A percentile compares a stretch with the other conserved stretches of the same genome.
Conservation (phyloP, 2,888 invertebrate genomes). For the Spisula subtruncata region DNA sequence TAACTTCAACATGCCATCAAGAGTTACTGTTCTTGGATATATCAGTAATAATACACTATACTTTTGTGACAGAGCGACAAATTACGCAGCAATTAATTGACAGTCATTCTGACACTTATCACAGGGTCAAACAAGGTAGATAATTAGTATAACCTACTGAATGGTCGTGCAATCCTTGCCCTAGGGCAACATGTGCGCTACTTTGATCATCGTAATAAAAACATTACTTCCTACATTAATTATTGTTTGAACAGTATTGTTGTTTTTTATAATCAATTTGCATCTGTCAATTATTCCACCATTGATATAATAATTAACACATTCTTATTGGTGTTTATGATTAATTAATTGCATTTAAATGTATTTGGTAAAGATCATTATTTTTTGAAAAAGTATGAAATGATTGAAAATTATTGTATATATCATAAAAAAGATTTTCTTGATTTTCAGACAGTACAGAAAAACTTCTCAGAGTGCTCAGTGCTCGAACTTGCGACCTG, state of each 20-base stretch:
- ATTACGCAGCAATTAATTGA: conserved; percentile 12
- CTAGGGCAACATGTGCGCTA: neutral
- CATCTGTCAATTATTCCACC: neutral
- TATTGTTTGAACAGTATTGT: neutral
- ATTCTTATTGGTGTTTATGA: too few species aligned
- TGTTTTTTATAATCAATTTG: neutral
- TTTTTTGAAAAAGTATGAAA: too few species aligned
- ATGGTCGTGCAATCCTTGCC: neutral
- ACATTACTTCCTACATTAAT: neutral
- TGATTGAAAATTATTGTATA: too few species aligned
- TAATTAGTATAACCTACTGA: neutral
- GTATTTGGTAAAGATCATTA: too few species aligned
- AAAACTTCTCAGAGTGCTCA: too few species aligned
- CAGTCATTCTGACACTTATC: neutral
- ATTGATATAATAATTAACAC: too few species aligned
- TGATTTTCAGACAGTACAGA: too few species aligned
- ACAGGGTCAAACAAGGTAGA: neutral
- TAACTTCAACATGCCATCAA: neutral
- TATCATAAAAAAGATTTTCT: too few species aligned
- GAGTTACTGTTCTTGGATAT: conserved; percentile 29
- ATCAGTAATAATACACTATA: neutral
- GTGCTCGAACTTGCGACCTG: too few species aligned
- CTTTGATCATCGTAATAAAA: neutral
- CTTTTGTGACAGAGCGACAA: neutral
- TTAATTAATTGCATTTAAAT: too few species aligned